phyloP scores from a whole-genome alignment of 2,113 vertebrate species.

The Corvus cornix region DNA sequence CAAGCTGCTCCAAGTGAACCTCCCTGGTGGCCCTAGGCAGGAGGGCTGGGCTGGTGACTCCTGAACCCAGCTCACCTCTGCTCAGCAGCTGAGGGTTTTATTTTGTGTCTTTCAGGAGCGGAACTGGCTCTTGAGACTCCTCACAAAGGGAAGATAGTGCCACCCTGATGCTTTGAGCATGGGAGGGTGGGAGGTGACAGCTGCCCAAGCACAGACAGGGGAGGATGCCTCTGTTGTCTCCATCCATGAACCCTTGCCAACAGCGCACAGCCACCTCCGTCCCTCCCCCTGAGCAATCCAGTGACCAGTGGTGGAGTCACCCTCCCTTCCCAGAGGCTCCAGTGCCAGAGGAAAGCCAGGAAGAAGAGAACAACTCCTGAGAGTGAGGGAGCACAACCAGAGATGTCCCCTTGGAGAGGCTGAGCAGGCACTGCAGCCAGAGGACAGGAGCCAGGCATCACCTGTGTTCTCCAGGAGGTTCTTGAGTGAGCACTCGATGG shows the following conservation, averaged over 20 bases:
- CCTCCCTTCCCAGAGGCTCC: not conserved
- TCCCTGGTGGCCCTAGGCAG: not conserved
- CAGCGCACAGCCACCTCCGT: not conserved
- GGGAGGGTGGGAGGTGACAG: not conserved
- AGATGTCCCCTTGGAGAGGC: not conserved
- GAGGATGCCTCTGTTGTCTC: not conserved
- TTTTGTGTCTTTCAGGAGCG: not conserved
- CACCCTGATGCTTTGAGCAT: not conserved
- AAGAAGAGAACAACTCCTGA: not conserved
- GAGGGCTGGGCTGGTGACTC: not conserved
- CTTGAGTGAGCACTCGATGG: constrained; percentile 85
- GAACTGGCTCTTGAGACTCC: not conserved
- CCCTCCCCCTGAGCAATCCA: not conserved
- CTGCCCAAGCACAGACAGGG: not conserved
- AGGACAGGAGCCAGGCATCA: constrained; percentile 23
- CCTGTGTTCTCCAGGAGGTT: constrained; percentile 92
- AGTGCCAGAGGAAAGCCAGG: not conserved
- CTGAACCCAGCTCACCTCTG: not conserved
- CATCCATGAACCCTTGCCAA: not conserved
- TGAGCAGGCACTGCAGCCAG: not conserved
- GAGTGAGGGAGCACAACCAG: not conserved
- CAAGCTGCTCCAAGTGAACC: not conserved
- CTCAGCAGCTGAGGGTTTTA: not conserved
- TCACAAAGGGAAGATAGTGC: not conserved
- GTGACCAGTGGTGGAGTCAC: not conserved